These are phyloP conservation scores for Camptogramma bilineatum DNA, from an alignment of 2,888 invertebrate species.

Conservation along the genomic window DNA sequence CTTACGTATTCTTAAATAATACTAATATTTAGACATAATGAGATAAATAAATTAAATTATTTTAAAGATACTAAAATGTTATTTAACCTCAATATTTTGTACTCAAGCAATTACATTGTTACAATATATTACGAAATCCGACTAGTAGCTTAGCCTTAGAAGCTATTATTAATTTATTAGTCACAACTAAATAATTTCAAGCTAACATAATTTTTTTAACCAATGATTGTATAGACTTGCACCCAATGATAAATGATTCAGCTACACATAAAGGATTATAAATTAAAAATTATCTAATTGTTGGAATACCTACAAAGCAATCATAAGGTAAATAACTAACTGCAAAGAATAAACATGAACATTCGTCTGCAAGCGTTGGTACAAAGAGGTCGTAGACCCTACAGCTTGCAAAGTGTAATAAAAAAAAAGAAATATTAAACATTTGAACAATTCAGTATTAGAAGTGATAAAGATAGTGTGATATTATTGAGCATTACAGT, in stretches of 20 bases:
- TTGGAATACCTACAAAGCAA: constrained; percentile 11
- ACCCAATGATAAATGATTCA: constrained; percentile 4
- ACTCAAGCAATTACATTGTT: too few relatives aligned
- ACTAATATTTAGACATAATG: too few relatives aligned
- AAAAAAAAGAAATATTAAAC: background rate
- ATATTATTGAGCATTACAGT: constrained; percentile 3
- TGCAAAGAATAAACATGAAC: constrained; percentile 3
- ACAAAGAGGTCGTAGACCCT: constrained; percentile 8
- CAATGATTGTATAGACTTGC: background rate
- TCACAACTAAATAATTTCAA: too few relatives aligned
- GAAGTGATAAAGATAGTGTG: background rate
- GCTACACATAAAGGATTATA: constrained; percentile 5
- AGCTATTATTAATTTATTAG: too few relatives aligned
- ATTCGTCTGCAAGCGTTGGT: constrained; percentile 11
- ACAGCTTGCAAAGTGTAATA: background rate
- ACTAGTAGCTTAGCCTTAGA: too few relatives aligned
- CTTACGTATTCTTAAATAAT: too few relatives aligned
- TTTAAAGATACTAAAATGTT: too few relatives aligned
- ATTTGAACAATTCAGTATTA: background rate
- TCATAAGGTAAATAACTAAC: constrained; percentile 19
- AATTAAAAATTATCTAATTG: constrained; percentile 26
- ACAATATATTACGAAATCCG: too few relatives aligned
- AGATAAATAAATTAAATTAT: too few relatives aligned
- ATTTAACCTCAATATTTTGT: too few relatives aligned
- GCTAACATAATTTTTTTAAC: too few relatives aligned